Base-by-base conservation (phyloP, 2,888 invertebrate species). In the Morinoia aosen region DNA sequence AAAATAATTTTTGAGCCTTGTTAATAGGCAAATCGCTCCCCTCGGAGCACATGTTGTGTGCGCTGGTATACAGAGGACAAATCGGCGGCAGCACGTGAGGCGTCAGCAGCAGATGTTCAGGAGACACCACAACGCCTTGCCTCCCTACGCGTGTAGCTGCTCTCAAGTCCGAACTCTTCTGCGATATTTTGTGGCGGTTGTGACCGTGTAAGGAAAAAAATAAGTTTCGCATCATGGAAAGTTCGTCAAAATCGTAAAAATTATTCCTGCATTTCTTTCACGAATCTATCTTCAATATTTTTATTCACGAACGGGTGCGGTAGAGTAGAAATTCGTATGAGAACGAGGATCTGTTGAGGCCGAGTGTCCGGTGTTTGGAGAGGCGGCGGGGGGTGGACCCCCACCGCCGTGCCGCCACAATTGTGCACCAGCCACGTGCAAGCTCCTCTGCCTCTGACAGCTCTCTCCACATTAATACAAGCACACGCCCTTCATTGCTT, bases 401-500 rank as follows among this genome's bases (percentile, higher is more conserved):
- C 25, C 48, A 33, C 57, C n/a, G 58, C 57, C 57, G 40, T 57
- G 16, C 57, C 16, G 93, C 93, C 93, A 57, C 93, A 93, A 93
- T 93, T 93, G 93, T 93, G 19, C 33, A 33, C 25, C 57, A 57
- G 93, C n/a, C 93, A 93, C 93, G 93, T 93, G 93, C 93, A 57
- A 57, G 57, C 58, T 33, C 48, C 93, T 93, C 93, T 93, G 93
- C n/a, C 56, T 57, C 93, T 93, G 93, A 93, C 93, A 93, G 93
- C 93, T 93, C 93, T 93, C 93, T 93, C 56, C 56, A 57, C 93
- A 93, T 93, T 93, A 57, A 93, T 93, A 93, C 93, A 93, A 93
- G 48, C 93, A 93, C 93, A 93, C 93, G 93, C 93, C 93, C 93
- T 48, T 93, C 93, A 93, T 93, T 57, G 93, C 93, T 93, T 93